These are phyloP conservation scores for Chymomyza amoena DNA, from an alignment of 2,888 invertebrate genomes.

Conservation along the genomic window DNA sequence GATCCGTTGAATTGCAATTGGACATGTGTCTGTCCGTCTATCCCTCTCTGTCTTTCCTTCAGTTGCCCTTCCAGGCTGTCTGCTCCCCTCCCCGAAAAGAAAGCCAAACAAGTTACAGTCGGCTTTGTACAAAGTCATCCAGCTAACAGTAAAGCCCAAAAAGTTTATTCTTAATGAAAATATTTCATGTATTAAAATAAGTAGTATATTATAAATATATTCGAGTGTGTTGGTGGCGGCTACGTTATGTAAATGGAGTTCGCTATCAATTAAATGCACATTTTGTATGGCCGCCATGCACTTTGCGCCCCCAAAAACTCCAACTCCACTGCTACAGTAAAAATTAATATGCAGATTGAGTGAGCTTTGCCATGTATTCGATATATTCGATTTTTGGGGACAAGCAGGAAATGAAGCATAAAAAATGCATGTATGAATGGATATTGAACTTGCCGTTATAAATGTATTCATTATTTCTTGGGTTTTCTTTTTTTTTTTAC, in stretches of 20 bases:
- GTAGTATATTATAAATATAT: neutral
- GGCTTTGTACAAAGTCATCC: neutral
- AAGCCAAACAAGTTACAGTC: neutral
- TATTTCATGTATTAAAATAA: neutral
- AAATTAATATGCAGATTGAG: slow-evolving; percentile 62
- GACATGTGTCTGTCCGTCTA: neutral
- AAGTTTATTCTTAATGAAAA: neutral
- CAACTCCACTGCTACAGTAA: neutral
- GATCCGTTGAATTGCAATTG: neutral
- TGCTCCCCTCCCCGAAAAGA: too few relatives aligned
- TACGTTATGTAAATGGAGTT: neutral
- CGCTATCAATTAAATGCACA: slow-evolving; percentile 66
- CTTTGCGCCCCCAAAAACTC: slow-evolving; percentile 38
- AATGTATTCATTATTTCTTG: neutral
- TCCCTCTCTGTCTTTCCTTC: neutral
- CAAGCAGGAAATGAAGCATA: slow-evolving; percentile 66
- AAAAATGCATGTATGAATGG: slow-evolving; percentile 50
- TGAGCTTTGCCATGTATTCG: neutral
- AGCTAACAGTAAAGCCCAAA: neutral
- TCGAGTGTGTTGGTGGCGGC: neutral
- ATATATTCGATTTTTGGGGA: slow-evolving; percentile 4
- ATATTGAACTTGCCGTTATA: neutral
- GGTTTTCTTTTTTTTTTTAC: slow-evolving; percentile 16
- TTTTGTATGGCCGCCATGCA: slow-evolving; percentile 71
- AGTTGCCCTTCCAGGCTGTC: too few relatives aligned